A percentile compares a stretch with the other conserved stretches of the same genome.
phyloP scores from a whole-genome alignment of 2,888 invertebrate species.

The Lamproptera curius region DNA sequence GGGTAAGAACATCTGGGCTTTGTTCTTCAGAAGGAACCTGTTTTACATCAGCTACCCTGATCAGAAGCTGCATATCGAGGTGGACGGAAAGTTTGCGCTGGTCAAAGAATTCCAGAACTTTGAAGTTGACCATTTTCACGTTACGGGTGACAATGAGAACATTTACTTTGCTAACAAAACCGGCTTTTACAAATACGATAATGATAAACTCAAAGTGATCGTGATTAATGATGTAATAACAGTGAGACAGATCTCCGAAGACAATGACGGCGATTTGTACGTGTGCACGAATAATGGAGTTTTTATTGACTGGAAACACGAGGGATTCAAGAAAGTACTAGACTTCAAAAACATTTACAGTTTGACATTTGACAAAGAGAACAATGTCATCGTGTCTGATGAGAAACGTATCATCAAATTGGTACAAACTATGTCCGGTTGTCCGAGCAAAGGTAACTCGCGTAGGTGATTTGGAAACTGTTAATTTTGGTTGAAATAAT shows the following conservation, averaged over 20 bases:
- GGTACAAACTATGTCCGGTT: conserved; percentile 36
- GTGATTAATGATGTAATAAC: conserved; percentile 40
- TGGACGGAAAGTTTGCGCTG: conserved; percentile 44
- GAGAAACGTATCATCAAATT: conserved; percentile 45
- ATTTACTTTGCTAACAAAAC: conserved; percentile 53
- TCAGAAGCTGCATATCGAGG: conserved; percentile 47
- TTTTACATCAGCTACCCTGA: conserved; percentile 60
- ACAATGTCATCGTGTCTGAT: conserved; percentile 51
- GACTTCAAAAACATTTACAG: conserved; percentile 46
- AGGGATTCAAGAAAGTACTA: conserved; percentile 39
- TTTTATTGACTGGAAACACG: conserved; percentile 28
- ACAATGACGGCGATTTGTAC: conserved; percentile 46
- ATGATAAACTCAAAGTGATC: conserved; percentile 26
- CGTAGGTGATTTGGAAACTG: conserved; percentile 31
- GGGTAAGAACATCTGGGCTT: conserved; percentile 50
- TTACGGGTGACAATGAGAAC: conserved; percentile 31
- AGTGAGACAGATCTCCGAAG: conserved; percentile 54
- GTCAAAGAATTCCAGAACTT: conserved; percentile 50
- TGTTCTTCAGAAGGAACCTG: conserved; percentile 46
- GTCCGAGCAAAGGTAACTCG: conserved; percentile 27
- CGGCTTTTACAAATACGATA: conserved; percentile 47
- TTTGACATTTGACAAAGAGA: conserved; percentile 50
- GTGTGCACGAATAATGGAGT: conserved; percentile 51
- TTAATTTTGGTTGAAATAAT: no score
- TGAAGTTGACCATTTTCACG: conserved; percentile 51